Percentiles rank a stretch among this genome's conserved stretches.
These are phyloP conservation scores for Wasmannia auropunctata DNA, from an alignment of 1,140 invertebrate genomes.

Conservation along the genomic window DNA sequence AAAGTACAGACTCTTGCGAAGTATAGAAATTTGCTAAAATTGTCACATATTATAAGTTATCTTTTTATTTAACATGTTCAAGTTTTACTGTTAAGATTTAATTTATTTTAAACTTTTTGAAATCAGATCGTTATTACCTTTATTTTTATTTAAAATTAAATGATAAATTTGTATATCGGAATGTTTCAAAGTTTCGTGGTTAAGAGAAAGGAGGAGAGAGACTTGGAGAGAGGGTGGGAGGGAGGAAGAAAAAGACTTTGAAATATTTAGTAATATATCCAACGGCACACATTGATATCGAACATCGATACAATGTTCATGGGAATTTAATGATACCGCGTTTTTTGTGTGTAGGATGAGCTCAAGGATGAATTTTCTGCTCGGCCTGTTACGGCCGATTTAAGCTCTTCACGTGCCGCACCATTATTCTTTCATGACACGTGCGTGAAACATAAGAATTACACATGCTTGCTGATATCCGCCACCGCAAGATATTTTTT, in stretches of 20 bases:
- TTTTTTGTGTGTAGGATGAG: conserved; percentile 4
- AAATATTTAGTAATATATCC: conserved; percentile 30
- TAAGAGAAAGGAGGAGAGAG: neutral
- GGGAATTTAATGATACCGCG: conserved; percentile 9
- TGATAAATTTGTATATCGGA: neutral
- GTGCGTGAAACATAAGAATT: conserved; percentile 16
- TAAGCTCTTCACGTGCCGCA: neutral
- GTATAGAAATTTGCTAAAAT: neutral
- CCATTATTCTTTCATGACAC: conserved; percentile 29
- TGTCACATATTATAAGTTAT: neutral
- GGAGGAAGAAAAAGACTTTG: neutral
- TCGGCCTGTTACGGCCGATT: neutral
- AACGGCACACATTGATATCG: neutral
- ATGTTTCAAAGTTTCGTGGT: neutral
- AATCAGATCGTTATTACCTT: neutral
- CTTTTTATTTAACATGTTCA: neutral
- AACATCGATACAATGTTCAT: conserved; percentile 15
- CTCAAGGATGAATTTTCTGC: conserved; percentile 17
- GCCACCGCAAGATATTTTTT: neutral
- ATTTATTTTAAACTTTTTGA: neutral
- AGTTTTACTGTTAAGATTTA: neutral
- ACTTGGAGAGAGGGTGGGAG: neutral
- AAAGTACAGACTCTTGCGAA: conserved; percentile 6
- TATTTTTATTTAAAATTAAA: neutral
- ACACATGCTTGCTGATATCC: neutral